Evolutionary conservation across 2,888 invertebrate species (phyloP), one percentile per base, ranked within the genome.

Genomic region (Sturmia bella): DNA sequence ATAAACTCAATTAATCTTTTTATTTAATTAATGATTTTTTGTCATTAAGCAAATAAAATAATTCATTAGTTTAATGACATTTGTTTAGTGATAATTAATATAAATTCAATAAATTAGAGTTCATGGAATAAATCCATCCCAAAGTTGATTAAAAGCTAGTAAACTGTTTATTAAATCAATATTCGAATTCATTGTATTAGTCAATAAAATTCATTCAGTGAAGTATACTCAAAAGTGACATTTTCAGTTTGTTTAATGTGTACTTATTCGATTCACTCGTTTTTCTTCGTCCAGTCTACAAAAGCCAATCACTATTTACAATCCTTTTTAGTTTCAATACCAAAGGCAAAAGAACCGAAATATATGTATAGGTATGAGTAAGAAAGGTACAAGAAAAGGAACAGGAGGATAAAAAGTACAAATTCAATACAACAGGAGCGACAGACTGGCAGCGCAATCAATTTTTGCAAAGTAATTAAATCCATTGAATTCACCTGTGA

Each of bases 401-500:
- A 37, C 17, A 32, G n/a, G 32, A 24, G 32, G 19, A 41, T 39
- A 17, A 54, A 50, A 1, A 15, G 21, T 17, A 80, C 56, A 52
- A 75, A 11, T 24, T 50, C 3, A 27, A 70, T 75, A 75, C 48
- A 75, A 72, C 24, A 61, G 66, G 72, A 80, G 70, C 72, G 80
- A 80, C 70, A 61, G 70, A 66, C 70, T 76, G 80, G 70, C 80
- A 75, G 75, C 66, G 59, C 59, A 70, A 76, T 80, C 80, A 70
- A 76, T 76, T 75, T 75, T 76, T 68, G 41, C 68, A 76, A 76
- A 54, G 72, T 72, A 76, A 80, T 76, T 72, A 80, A 80, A 80
- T 80, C 76, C 76, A 80, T 80, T 76, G 75, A 76, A 76, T 76
- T 80, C 76, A 80, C 76, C 80, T 80, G 80, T 76, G 76, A 80